Base-by-base conservation (phyloP, 2,888 invertebrate genomes). In the Dolichopus griseipennis region DNA sequence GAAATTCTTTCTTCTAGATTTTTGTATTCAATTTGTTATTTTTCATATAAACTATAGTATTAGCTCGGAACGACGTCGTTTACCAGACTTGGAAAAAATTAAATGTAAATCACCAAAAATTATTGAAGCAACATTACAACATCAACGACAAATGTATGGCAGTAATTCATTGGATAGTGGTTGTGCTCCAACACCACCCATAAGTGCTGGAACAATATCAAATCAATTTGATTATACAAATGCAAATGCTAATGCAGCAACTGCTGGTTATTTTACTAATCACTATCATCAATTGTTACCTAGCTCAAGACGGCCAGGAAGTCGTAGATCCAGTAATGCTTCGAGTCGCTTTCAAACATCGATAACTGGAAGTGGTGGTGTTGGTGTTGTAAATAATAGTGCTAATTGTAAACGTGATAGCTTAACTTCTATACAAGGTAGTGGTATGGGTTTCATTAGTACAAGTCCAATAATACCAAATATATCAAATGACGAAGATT, bases 11-110 rank as follows among this genome's bases (percentile, higher is more conserved):
- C 37, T n/a, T n/a, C 8, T 7, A 37, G 1, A 37, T 37, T 10
- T 37, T 34, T 7, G 5, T 37, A 10, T 37, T 2, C 37, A 37
- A 37, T 10, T 37, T 37, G 4, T 37, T 52, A 18, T 18, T 52
- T 52, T 52, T 52, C 18, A 74, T 6, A 66, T 71, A 22, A 69
- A 64, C 43, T 71, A 73, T 12, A 70, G 68, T 20, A 73, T 71
- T 4, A 73, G 75, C 12, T 76, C 75, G 3, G 76, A 79, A 1
- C 74, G 81, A 2, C 72, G 75, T 5, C 78, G 77, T 21, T 66
- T 81, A 67, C 81, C 81, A 6, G 80, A 81, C 66, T 76, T 81
- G 43, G 80, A 76, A 21, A 80, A 80, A 68, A 73, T 80, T 5
- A 79, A 78, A 68, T 77, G 76, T 63, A 76, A 77, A 15, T 79